Base-by-base conservation (phyloP, 2,113 vertebrate species). In the Grammomys surdaster region DNA sequence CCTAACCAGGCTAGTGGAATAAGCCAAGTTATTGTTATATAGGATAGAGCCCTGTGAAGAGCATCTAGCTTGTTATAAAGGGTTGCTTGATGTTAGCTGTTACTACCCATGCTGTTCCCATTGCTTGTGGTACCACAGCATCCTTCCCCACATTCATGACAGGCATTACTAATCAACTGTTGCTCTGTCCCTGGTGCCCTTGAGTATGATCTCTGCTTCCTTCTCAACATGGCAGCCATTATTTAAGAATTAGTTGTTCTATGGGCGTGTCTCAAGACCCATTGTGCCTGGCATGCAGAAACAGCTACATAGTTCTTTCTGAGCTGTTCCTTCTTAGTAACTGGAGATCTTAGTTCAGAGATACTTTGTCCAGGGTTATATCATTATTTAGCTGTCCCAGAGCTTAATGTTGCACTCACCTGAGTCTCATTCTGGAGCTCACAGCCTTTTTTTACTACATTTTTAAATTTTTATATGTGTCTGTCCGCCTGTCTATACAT, bases 291-390 rank as follows among this genome's bases (percentile, higher is more conserved):
- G 33, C 9, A 24, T 19, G 1, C 7, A 63, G 40, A 26, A n/a
- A 10, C 3, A 26, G 3, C 67, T 7, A 6, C 6, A 4, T 11
- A 19, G 9, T 46, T 89, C 78, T 58, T 65, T 91, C 54, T 72
- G 31, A 31, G 6, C 33, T 6, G 0, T 2, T 5, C 2, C 6
- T 4, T 4, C 43, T 80, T 58, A 31, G 46, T 8, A 54, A 7
- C 5, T n/a, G 60, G 70, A 13, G 28, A 31, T 60, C 19, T 36
- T 51, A 87, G 36, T 73, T 67, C 43, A 9, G 75, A 48, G 54
- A 65, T 33, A 36, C 7, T 51, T 60, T n/a, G 24, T 28, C 17
- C 43, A 8, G 67, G 69, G 3, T 72, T 69, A 3, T 14, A 5
- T 69, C 81, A 51, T 67, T 86, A 51, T 58, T 28, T 67, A 80